These are phyloP conservation scores for Frankliniella intonsa DNA, from an alignment of 2,888 invertebrate genomes.

Conservation along the genomic window DNA sequence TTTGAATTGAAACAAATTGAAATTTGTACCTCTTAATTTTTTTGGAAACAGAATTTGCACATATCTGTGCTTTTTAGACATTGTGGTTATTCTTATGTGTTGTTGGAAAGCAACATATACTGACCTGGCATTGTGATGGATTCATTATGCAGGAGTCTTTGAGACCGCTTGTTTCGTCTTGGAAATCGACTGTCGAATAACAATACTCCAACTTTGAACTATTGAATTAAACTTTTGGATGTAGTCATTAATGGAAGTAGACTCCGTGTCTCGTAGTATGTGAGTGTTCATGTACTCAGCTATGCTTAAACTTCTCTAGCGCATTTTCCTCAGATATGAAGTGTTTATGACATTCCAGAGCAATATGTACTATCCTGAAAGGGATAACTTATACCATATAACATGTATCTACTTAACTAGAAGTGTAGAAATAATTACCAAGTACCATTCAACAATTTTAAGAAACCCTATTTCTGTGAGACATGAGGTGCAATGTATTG, in stretches of 20 bases:
- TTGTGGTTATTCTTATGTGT: too few relatives aligned
- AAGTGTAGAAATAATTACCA: constrained; percentile 1
- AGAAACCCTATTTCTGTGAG: neutral
- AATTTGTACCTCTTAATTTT: too few relatives aligned
- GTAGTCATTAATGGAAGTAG: neutral
- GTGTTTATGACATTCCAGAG: constrained; percentile 8
- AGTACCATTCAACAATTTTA: neutral
- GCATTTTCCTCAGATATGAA: neutral
- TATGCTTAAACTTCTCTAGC: neutral
- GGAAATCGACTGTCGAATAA: too few relatives aligned
- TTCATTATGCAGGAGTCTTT: too few relatives aligned
- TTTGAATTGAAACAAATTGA: too few relatives aligned
- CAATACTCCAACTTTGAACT: too few relatives aligned
- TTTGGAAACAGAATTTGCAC: too few relatives aligned
- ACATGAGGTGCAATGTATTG: neutral
- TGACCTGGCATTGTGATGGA: too few relatives aligned
- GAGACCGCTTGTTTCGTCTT: too few relatives aligned
- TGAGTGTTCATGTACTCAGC: constrained; percentile 10
- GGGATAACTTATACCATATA: neutral
- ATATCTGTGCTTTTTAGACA: too few relatives aligned
- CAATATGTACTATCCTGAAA: neutral
- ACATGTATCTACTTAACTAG: constrained; percentile 20
- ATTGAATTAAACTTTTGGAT: too few relatives aligned
- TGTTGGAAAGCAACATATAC: too few relatives aligned
- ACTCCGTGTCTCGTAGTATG: neutral